Evolutionary conservation across 1,140 invertebrate genomes (phyloP), one percentile per base, ranked within the genome.

Genomic region (Tetragonula clypearis): DNA sequence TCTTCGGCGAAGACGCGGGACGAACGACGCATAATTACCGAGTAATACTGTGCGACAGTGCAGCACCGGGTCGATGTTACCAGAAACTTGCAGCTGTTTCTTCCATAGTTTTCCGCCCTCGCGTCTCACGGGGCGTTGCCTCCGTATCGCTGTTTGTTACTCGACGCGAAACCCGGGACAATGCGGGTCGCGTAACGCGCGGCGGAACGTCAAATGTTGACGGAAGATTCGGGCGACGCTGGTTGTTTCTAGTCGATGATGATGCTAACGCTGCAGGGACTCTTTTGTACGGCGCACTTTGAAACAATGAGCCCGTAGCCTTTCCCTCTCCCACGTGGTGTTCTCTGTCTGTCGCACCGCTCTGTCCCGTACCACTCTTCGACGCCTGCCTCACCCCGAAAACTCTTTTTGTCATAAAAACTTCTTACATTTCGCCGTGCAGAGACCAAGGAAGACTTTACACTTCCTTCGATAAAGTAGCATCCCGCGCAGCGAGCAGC

Each of bases 301-400:
- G 76, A 82, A 82, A 88, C 88, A 89, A 88, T 89, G 76, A 79
- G 56, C 72, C 68, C 55, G 78, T 56, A 79, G 73, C 79, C 75
- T 69, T 65, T 41, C 55, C 23, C 58, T 62, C 60, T 71, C 35
- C 55, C 26, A 60, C 41, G 58, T 66, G 62, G 60, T 66, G 41
- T 9, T 49, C 41, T 49, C 41, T 49, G 41, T 62, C 53, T 41
- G 26, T 53, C 53, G 35, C n/a, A 30, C 30, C 58, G 56, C 58
- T 17, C 21, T 62, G 41, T 15, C 17, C 35, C 62, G 26, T 35
- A 30, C 35, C 56, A 23, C 2, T 30, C 53, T 79, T 68, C 69
- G 65, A 73, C 82, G 53, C 58, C 69, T 75, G 11, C 30, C 53
- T 62, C 71, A 14, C 69, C 60, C 26, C 53, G 58, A 21, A 26